These are phyloP conservation scores for Megathymus violae DNA, from an alignment of 1,140 invertebrate genomes.

Conservation along the genomic window DNA sequence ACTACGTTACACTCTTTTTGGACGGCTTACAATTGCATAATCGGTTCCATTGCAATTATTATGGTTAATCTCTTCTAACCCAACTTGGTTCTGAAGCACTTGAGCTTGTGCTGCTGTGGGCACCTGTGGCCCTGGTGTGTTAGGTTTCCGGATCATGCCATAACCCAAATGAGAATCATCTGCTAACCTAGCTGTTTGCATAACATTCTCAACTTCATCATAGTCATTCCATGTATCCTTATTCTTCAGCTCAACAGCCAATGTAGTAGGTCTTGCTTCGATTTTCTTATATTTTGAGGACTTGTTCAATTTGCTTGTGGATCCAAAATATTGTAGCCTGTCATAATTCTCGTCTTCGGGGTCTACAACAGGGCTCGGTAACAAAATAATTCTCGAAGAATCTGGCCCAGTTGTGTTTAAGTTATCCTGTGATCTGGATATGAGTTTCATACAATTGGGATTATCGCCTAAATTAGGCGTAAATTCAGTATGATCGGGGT, in stretches of 20 bases:
- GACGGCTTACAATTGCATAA: conserved; percentile 92
- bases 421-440: conserved; percentile 81
- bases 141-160: conserved; percentile 89
- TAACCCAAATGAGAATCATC: conserved; percentile 92
- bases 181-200: conserved; percentile 87
- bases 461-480: conserved; percentile 70
- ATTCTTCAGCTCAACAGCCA: conserved; percentile 66
- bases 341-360: conserved; percentile 87
- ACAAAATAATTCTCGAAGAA: conserved; percentile 77
- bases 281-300: conserved; percentile 89
- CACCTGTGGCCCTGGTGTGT: conserved; percentile 74
- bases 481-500: conserved; percentile 86
- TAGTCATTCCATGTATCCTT: conserved; percentile 87
- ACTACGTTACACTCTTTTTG: conserved; percentile 88
- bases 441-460: conserved; percentile 75
- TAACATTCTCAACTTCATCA: conserved; percentile 86
- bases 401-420: conserved; percentile 75
- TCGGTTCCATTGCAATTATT: conserved; percentile 89
- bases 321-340: conserved; percentile 91
- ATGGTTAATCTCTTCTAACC: conserved; percentile 84
- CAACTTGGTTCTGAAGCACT: conserved; percentile 72
- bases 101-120: conserved; percentile 75
- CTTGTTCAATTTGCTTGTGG: conserved; percentile 87
- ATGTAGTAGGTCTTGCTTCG: conserved; percentile 77
- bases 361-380: conserved; percentile 74